A percentile compares a stretch with the other conserved stretches of the same genome.
phyloP scores from a whole-genome alignment of 2,888 invertebrate genomes.

The Boloria euphrosyne region DNA sequence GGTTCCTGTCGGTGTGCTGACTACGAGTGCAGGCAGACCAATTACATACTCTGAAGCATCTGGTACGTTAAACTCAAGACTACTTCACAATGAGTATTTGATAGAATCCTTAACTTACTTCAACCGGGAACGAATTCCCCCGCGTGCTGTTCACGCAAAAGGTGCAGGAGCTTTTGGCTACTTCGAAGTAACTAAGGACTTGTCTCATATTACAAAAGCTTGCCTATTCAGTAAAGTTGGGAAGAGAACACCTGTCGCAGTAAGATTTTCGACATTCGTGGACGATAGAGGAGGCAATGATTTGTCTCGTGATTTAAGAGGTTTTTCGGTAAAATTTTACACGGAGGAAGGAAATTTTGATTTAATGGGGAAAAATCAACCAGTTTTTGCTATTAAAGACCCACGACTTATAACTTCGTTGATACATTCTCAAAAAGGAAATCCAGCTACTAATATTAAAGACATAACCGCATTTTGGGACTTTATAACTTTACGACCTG shows the following conservation, averaged over 20 bases:
- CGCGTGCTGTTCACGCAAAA: slow-evolving; percentile 96
- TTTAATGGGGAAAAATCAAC: slow-evolving; percentile 93
- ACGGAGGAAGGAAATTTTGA: slow-evolving; percentile 95
- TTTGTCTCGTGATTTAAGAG: slow-evolving; percentile 92
- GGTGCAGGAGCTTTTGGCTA: slow-evolving; percentile 92
- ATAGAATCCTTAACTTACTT: slow-evolving; percentile 89
- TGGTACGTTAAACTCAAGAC: slow-evolving; percentile 48
- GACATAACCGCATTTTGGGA: slow-evolving; percentile 88
- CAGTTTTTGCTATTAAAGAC: slow-evolving; percentile 94
- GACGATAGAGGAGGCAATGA: slow-evolving; percentile 94
- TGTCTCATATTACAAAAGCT: slow-evolving; percentile 83
- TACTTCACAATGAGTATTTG: slow-evolving; percentile 63
- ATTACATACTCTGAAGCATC: slow-evolving; percentile 83
- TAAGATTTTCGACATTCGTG: slow-evolving; percentile 89
- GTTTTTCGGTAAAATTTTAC: slow-evolving; percentile 95
- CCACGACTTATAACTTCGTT: slow-evolving; percentile 93
- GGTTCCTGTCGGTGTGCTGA: slow-evolving; percentile 57
- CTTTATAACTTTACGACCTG: slow-evolving; percentile 77
- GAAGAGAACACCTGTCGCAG: slow-evolving; percentile 88
- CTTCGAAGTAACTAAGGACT: slow-evolving; percentile 91
- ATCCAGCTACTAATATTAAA: slow-evolving; percentile 74
- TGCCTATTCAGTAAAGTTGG: slow-evolving; percentile 84
- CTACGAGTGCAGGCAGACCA: slow-evolving; percentile 89
- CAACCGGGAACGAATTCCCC: slow-evolving; percentile 93
- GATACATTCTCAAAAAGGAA: slow-evolving; percentile 88